Evolutionary conservation across 1,140 invertebrate genomes (phyloP), one percentile per base, ranked within the genome.

Genomic region (Chionoecetes opilio): DNA sequence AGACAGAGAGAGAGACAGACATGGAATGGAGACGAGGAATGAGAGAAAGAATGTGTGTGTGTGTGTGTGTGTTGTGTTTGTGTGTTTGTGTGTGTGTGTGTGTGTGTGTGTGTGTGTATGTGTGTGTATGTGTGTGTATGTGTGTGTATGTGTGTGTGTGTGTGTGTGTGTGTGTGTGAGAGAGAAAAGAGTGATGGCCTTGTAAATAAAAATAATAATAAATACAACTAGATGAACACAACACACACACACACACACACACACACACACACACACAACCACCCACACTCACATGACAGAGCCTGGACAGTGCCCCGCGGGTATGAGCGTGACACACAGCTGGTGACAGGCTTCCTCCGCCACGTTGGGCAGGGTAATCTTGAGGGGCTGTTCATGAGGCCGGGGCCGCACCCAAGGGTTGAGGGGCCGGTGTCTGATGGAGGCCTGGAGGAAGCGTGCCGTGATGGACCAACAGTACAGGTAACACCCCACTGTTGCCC

Each of bases 231-330:
- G n/a, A n/a, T n/a, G n/a, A n/a, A n/a, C n/a, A n/a, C n/a, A n/a
- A n/a, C n/a, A n/a, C n/a, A n/a, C n/a, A n/a, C n/a, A n/a, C n/a
- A n/a, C n/a, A n/a, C n/a, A n/a, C n/a, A n/a, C n/a, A n/a, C n/a
- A n/a, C n/a, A n/a, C n/a, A n/a, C n/a, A n/a, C n/a, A n/a, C n/a
- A n/a, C n/a, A n/a, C n/a, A n/a, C n/a, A n/a, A n/a, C n/a, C n/a
- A n/a, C n/a, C n/a, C n/a, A n/a, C 46, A 31, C 96, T 96, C 86
- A 96, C 98, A 98, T 98, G 0, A 98, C 97, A 3, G 98, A 98
- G 0, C 98, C 98, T 11, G 98, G 97, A 97, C 98, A 98, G 96
- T 98, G 98, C 26, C 98, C 98, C 5, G 98, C 98, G 34, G 98
- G 97, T 91, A 98, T 97, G 9, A 97, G 96, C 0, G 97, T 98